These are phyloP conservation scores for Engystomops pustulosus DNA, from an alignment of 2,113 vertebrate species.

Conservation along the genomic window DNA sequence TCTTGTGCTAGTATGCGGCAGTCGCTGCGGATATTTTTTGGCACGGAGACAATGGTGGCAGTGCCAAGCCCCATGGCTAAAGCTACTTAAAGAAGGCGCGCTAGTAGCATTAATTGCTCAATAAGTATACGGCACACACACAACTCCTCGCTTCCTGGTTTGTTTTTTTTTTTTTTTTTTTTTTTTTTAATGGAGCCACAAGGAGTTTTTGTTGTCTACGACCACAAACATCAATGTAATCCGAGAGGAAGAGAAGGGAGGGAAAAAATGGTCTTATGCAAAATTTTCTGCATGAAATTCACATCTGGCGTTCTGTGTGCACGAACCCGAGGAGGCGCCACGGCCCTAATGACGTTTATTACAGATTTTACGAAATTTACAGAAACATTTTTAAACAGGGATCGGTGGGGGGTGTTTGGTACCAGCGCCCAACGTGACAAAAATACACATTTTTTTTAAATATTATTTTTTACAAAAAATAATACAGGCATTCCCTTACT, in stretches of 20 bases:
- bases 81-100: constrained; percentile 91
- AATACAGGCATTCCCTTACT: too few species aligned
- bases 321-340: constrained; percentile 27
- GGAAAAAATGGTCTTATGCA: neutral
- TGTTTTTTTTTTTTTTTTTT: constrained; percentile 62
- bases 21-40: constrained; percentile 96
- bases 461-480: neutral
- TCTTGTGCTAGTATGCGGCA: constrained; percentile 88
- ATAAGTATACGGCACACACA: constrained; percentile 77
- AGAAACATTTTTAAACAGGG: constrained; percentile 12
- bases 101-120: constrained; percentile 89
- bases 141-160: constrained; percentile 76
- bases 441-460: neutral
- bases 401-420: neutral
- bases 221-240: constrained; percentile 37
- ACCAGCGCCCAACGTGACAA: neutral
- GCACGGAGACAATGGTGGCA: constrained; percentile 87
- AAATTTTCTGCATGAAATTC: constrained; percentile 22
- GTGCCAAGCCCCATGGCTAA: constrained; percentile 96
- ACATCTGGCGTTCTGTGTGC: constrained; percentile 61
- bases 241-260: neutral
- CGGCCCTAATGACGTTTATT: constrained; percentile 60
- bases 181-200: constrained; percentile 64
- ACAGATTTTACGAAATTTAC: neutral
- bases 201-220: constrained; percentile 66